A percentile compares a stretch with the other conserved stretches of the same genome.
These are phyloP conservation scores for Melinaea marsaeus DNA, from an alignment of 2,888 invertebrate species.

Conservation along the genomic window DNA sequence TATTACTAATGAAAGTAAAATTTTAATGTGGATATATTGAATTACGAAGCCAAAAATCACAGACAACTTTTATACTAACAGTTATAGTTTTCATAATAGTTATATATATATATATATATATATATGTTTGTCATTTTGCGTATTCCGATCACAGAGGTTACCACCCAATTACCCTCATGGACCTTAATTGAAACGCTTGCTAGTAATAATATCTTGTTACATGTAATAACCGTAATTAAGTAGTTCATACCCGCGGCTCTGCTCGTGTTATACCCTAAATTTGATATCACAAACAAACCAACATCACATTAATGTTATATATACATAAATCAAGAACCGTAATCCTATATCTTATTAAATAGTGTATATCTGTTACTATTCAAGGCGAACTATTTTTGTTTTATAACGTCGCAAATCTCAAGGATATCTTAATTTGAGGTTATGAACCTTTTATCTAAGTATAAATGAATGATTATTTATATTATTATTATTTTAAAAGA, in stretches of 20 bases:
- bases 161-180: slow-evolving; percentile 64
- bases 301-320: no score
- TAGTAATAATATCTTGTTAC: slow-evolving; percentile 37
- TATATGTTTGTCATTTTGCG: slow-evolving; percentile 17
- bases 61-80: background rate
- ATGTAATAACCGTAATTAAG: slow-evolving; percentile 23
- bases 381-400: slow-evolving; percentile 14
- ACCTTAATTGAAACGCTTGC: slow-evolving; percentile 71
- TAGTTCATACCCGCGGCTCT: background rate
- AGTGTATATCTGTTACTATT: background rate
- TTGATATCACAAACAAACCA: no score
- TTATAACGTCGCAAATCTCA: slow-evolving; percentile 5
- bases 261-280: no score
- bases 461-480: background rate
- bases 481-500: no score
- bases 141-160: slow-evolving; percentile 24
- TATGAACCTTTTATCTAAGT: background rate
- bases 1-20: background rate
- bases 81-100: no score
- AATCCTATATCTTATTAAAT: no score
- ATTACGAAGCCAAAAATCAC: background rate
- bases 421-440: background rate
- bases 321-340: no score
- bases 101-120: background rate
- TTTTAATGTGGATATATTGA: background rate